These are phyloP conservation scores for Sebastiscus tertius DNA, from an alignment of 2,797 vertebrate genomes.

Conservation along the genomic window DNA sequence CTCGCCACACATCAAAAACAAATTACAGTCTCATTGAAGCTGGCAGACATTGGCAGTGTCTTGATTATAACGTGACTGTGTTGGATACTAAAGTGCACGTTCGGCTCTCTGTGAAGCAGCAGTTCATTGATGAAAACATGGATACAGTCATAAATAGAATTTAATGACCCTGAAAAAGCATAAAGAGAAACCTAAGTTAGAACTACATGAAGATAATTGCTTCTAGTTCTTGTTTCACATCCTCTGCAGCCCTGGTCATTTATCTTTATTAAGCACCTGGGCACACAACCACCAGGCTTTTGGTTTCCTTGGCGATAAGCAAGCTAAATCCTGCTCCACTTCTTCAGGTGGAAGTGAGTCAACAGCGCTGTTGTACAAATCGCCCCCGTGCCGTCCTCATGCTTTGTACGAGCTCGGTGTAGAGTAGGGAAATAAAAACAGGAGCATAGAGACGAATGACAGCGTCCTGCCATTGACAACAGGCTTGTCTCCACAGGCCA, in stretches of 20 bases:
- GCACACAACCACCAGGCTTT: slow-evolving; percentile 50
- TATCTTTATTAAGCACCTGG: slow-evolving; percentile 57
- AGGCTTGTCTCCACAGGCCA: slow-evolving; percentile 41
- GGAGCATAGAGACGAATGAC: slow-evolving; percentile 39
- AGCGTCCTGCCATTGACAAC: slow-evolving; percentile 48
- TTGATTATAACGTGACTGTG: not conserved
- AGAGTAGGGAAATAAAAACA: slow-evolving; percentile 34
- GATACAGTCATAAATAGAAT: not conserved
- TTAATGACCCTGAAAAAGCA: not conserved
- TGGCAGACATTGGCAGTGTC: not conserved
- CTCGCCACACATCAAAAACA: slow-evolving; percentile 6
- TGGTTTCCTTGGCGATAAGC: slow-evolving; percentile 80
- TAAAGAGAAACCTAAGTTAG: not conserved
- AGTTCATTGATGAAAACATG: slow-evolving; percentile 37
- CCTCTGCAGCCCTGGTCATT: slow-evolving; percentile 40
- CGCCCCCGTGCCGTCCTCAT: slow-evolving; percentile 67
- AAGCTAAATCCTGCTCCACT: slow-evolving; percentile 75
- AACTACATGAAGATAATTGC: slow-evolving; percentile 38
- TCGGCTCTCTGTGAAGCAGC: not conserved
- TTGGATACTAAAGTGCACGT: slow-evolving; percentile 1
- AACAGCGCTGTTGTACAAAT: slow-evolving; percentile 73
- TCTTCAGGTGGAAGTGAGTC: slow-evolving; percentile 80
- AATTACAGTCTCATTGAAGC: slow-evolving; percentile 10
- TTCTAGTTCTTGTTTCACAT: slow-evolving; percentile 33
- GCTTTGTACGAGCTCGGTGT: slow-evolving; percentile 55